Percentiles rank a stretch among this genome's conserved stretches.
Evolutionary conservation across 2,888 invertebrate species (phyloP).

Genomic region (Phyllotreta cruciferae): DNA sequence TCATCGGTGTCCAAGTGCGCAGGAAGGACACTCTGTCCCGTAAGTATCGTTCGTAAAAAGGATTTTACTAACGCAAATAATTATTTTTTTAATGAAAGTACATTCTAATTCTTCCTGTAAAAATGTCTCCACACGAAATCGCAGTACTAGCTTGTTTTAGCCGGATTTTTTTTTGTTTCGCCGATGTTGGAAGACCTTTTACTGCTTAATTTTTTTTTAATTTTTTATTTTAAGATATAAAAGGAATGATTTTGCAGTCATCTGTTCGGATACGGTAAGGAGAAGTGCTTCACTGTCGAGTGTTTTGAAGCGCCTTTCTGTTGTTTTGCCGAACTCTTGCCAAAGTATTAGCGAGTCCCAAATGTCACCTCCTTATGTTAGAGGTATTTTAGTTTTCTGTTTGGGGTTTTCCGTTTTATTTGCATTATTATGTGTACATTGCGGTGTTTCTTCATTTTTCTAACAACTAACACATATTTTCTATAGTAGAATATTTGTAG

Average conservation of each 20-base stretch:
- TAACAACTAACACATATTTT: background rate
- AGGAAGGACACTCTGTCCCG: constrained; percentile 82
- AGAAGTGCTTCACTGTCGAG: constrained; percentile 54
- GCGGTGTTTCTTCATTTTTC: constrained; percentile 11
- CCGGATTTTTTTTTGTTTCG: constrained; percentile 26
- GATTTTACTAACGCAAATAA: background rate
- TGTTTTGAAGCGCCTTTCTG: constrained; percentile 64
- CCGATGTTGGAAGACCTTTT: constrained; percentile 39
- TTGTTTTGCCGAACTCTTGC: constrained; percentile 76
- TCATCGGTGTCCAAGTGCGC: constrained; percentile 93
- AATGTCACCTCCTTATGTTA: constrained; percentile 69
- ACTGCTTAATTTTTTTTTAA: constrained; percentile 52
- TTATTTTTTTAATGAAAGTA: no score
- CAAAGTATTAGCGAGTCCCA: constrained; percentile 72
- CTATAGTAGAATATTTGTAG: background rate
- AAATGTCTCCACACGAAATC: background rate
- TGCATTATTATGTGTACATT: constrained; percentile 15
- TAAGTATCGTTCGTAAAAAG: constrained; percentile 65
- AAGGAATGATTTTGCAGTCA: constrained; percentile 60
- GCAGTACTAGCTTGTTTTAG: constrained; percentile 1
- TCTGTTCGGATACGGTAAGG: constrained; percentile 54
- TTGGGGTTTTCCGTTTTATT: constrained; percentile 27
- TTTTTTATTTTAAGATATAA: constrained; percentile 57
- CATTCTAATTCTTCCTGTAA: no score
- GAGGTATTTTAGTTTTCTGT: constrained; percentile 64